Percentiles rank a stretch among this genome's conserved stretches.
phyloP scores from a whole-genome alignment of 2,888 invertebrate genomes.

The Drosophila fungiperda region DNA sequence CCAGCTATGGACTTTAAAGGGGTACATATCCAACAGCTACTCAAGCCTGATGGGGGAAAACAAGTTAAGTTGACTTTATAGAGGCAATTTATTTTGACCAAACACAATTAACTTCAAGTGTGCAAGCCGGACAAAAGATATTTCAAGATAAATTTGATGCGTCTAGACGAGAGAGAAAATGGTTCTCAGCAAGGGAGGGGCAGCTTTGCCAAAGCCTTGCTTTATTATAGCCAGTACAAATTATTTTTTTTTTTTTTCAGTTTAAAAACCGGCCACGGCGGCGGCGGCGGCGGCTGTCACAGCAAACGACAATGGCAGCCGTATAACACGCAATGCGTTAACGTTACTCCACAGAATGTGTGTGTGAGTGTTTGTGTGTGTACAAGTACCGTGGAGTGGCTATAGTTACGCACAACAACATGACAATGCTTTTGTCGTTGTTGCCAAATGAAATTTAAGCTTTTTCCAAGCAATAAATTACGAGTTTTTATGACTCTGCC shows the following conservation, averaged over 20 bases:
- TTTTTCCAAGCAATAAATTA: conserved; percentile 82
- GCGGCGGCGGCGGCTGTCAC: conserved; percentile 27
- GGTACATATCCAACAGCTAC: not conserved
- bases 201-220: conserved; percentile 49
- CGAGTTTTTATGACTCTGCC: conserved; percentile 78
- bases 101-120: conserved; percentile 68
- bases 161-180: conserved; percentile 9
- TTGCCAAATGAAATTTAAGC: conserved; percentile 82
- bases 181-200: conserved; percentile 3
- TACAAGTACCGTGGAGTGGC: conserved; percentile 53
- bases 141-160: conserved; percentile 61
- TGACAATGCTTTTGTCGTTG: conserved; percentile 68
- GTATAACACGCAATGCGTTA: conserved; percentile 52
- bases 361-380: conserved; percentile 17
- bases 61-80: conserved; percentile 61
- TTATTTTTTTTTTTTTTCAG: conserved; percentile 62
- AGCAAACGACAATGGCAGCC: conserved; percentile 52
- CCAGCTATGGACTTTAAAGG: not conserved
- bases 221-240: conserved; percentile 63
- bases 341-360: conserved; percentile 24
- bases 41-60: conserved; percentile 10
- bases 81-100: conserved; percentile 57
- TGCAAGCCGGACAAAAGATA: conserved; percentile 56
- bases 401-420: conserved; percentile 64
- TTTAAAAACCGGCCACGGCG: conserved; percentile 56